These are phyloP conservation scores for Orgyia antiqua DNA, from an alignment of 2,888 invertebrate genomes.

Conservation along the genomic window DNA sequence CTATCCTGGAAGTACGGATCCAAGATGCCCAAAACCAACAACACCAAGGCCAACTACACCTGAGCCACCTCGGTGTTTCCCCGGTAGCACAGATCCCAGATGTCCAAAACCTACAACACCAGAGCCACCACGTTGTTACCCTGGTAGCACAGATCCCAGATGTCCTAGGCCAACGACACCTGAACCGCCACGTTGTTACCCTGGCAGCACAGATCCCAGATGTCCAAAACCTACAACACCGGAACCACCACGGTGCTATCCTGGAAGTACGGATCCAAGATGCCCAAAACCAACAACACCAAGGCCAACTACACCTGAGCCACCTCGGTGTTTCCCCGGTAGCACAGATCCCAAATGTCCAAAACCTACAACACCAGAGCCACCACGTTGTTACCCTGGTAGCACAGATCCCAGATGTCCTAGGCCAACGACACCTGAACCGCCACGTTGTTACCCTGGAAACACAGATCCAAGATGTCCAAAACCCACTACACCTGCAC, in stretches of 20 bases:
- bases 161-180: slow-evolving; percentile 31
- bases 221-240: slow-evolving; percentile 30
- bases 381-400: slow-evolving; percentile 19
- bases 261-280: slow-evolving; percentile 30
- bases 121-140: slow-evolving; percentile 11
- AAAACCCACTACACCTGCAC: slow-evolving; percentile 21
- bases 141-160: slow-evolving; percentile 16
- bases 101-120: slow-evolving; percentile 23
- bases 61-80: slow-evolving; percentile 29
- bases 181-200: slow-evolving; percentile 23
- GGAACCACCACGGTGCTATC: slow-evolving; percentile 22
- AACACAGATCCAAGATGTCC: slow-evolving; percentile 16
- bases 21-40: slow-evolving; percentile 28
- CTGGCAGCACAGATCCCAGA: slow-evolving; percentile 39
- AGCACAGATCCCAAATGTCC: slow-evolving; percentile 35
- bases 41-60: slow-evolving; percentile 28
- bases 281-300: slow-evolving; percentile 24
- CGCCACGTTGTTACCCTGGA: slow-evolving; percentile 31
- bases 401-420: slow-evolving; percentile 30
- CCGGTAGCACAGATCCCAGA: slow-evolving; percentile 18
- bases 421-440: slow-evolving; percentile 26
- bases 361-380: slow-evolving; percentile 22
- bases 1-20: slow-evolving; percentile 41
- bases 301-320: slow-evolving; percentile 27
- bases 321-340: slow-evolving; percentile 27